These are phyloP conservation scores for Caenorhabditis latens DNA, from an alignment of 1,140 invertebrate genomes.

Conservation along the genomic window DNA sequence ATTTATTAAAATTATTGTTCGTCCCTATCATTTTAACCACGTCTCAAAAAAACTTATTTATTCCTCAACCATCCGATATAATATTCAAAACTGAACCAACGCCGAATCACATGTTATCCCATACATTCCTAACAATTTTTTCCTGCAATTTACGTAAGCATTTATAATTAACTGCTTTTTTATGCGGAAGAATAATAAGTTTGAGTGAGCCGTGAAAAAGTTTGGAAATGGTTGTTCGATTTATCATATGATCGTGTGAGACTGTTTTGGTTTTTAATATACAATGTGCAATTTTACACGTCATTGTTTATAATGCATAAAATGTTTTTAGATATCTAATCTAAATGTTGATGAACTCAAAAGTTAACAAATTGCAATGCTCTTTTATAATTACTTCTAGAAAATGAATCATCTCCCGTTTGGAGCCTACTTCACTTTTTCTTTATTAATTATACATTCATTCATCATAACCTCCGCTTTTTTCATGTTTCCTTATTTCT, in stretches of 20 bases:
- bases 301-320: too few species aligned
- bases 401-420: slow-evolving; percentile 5
- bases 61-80: neutral
- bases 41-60: neutral
- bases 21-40: too few species aligned
- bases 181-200: neutral
- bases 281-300: too few species aligned
- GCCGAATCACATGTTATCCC: slow-evolving; percentile 25
- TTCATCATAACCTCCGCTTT: slow-evolving; percentile 29
- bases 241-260: neutral
- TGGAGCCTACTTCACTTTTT: neutral
- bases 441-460: slow-evolving; percentile 39
- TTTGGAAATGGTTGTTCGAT: neutral
- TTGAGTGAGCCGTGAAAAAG: neutral
- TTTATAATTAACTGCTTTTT: slow-evolving; percentile 25
- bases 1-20: too few species aligned
- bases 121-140: slow-evolving; percentile 29
- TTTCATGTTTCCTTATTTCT: slow-evolving; percentile 11
- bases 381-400: neutral
- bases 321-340: too few species aligned
- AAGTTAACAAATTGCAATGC: too few species aligned
- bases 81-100: neutral
- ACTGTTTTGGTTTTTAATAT: too few species aligned
- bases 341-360: too few species aligned
- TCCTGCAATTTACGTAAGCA: slow-evolving; percentile 42